These are phyloP conservation scores for Peromyscus californicus DNA, from an alignment of 2,113 vertebrate genomes.

Conservation along the genomic window DNA sequence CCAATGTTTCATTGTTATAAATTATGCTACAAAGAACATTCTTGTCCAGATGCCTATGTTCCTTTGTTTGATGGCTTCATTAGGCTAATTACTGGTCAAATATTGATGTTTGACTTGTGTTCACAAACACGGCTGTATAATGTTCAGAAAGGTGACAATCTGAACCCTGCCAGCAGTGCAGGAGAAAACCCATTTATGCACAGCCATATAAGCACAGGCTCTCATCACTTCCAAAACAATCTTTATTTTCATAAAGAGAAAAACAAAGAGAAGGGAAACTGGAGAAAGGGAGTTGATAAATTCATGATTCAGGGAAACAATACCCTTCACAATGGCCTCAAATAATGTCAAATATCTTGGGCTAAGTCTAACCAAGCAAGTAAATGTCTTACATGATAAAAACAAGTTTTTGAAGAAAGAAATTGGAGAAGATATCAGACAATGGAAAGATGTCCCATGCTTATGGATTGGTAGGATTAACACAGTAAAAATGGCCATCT, in stretches of 20 bases:
- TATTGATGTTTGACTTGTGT: background rate
- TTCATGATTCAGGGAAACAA: too few relatives aligned
- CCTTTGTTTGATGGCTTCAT: background rate
- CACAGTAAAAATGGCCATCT: too few relatives aligned
- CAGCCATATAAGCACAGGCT: background rate
- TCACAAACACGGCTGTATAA: background rate
- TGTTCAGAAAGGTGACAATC: background rate
- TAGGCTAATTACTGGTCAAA: background rate
- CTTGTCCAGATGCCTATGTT: background rate
- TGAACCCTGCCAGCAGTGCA: background rate
- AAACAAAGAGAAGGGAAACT: background rate
- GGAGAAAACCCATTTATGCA: background rate
- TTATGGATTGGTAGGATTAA: too few relatives aligned
- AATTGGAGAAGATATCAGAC: too few relatives aligned
- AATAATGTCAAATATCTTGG: too few relatives aligned
- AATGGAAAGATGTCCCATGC: too few relatives aligned
- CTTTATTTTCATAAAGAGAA: background rate
- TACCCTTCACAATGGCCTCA: too few relatives aligned
- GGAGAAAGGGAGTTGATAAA: background rate
- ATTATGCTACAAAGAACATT: background rate
- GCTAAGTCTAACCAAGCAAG: too few relatives aligned
- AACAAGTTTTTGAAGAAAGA: too few relatives aligned
- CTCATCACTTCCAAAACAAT: background rate
- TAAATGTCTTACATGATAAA: too few relatives aligned
- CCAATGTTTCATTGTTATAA: background rate